Percentiles rank a stretch among this genome's conserved stretches.
Evolutionary conservation across 1,140 invertebrate genomes (phyloP).

Genomic region (Epicauta chinensis): DNA sequence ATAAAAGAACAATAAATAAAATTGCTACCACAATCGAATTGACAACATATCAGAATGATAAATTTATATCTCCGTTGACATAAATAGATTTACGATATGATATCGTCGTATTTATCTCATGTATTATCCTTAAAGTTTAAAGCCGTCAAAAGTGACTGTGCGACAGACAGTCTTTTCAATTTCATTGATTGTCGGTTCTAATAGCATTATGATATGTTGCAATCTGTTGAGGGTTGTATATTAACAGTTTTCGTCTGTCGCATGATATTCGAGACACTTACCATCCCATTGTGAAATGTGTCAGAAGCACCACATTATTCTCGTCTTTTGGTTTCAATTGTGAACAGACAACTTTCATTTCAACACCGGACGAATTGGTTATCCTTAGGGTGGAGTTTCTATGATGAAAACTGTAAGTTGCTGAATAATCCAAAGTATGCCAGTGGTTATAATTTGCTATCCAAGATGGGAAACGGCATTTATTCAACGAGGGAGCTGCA

Average conservation of each 20-base stretch:
- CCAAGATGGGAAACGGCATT: slow-evolving; percentile 64
- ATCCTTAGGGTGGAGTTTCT: slow-evolving; percentile 58
- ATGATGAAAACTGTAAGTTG: slow-evolving; percentile 60
- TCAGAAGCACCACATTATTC: slow-evolving; percentile 49
- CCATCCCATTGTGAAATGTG: slow-evolving; percentile 61
- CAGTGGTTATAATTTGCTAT: slow-evolving; percentile 59
- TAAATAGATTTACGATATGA: too few relatives aligned
- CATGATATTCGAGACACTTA: slow-evolving; percentile 38
- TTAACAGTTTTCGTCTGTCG: neutral
- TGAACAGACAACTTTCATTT: slow-evolving; percentile 57
- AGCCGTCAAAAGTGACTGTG: too few relatives aligned
- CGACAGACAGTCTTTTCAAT: neutral
- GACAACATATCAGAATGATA: too few relatives aligned
- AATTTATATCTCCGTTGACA: too few relatives aligned
- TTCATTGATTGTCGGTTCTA: neutral
- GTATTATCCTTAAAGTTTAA: too few relatives aligned
- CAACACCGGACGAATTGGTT: slow-evolving; percentile 50
- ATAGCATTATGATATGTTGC: too few relatives aligned
- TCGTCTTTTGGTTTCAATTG: slow-evolving; percentile 52
- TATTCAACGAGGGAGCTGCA: slow-evolving; percentile 52
- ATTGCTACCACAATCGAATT: too few relatives aligned
- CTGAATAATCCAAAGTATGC: slow-evolving; percentile 63
- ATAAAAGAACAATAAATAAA: too few relatives aligned
- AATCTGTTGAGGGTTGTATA: neutral
- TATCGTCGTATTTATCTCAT: too few relatives aligned